Conservation (phyloP, 2,797 vertebrate genomes). For the Argyrosomus regius region DNA sequence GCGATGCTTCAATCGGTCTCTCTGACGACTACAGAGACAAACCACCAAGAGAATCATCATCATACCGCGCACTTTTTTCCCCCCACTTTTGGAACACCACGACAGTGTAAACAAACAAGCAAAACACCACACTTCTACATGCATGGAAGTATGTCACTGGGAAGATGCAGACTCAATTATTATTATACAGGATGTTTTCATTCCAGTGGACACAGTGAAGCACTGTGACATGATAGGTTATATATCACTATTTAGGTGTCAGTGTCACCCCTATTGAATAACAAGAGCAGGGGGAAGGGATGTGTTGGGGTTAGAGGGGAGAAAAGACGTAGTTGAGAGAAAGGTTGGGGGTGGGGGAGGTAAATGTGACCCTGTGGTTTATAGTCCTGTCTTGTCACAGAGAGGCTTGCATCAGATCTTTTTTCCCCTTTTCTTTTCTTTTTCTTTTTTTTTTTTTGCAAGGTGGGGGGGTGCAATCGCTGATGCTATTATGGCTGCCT, state of each 20-base stretch:
- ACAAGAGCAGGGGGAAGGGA: constrained; percentile 63
- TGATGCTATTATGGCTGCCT: constrained; percentile 95
- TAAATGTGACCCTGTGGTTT: constrained; percentile 76
- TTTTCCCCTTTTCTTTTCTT: background rate
- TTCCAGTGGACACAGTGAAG: constrained; percentile 63
- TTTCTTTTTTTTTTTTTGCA: constrained; percentile 39
- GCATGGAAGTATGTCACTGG: constrained; percentile 34
- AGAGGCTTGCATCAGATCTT: constrained; percentile 65
- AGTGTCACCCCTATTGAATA: constrained; percentile 68
- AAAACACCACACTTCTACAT: constrained; percentile 45
- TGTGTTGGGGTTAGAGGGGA: constrained; percentile 51
- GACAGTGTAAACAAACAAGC: constrained; percentile 81
- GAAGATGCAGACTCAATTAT: constrained; percentile 54
- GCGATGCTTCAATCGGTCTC: constrained; percentile 81
- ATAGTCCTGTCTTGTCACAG: constrained; percentile 73
- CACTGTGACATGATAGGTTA: constrained; percentile 47
- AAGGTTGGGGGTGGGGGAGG: constrained; percentile 64
- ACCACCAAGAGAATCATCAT: constrained; percentile 76
- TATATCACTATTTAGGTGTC: constrained; percentile 73
- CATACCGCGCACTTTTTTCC: constrained; percentile 37
- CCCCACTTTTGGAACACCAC: constrained; percentile 48
- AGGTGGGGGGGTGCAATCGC: constrained; percentile 80
- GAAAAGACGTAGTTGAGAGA: constrained; percentile 49
- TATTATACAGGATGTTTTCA: constrained; percentile 59
- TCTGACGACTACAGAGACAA: constrained; percentile 71